These are phyloP conservation scores for Leptopilina clavipes DNA, from an alignment of 1,140 invertebrate species.

Conservation along the genomic window DNA sequence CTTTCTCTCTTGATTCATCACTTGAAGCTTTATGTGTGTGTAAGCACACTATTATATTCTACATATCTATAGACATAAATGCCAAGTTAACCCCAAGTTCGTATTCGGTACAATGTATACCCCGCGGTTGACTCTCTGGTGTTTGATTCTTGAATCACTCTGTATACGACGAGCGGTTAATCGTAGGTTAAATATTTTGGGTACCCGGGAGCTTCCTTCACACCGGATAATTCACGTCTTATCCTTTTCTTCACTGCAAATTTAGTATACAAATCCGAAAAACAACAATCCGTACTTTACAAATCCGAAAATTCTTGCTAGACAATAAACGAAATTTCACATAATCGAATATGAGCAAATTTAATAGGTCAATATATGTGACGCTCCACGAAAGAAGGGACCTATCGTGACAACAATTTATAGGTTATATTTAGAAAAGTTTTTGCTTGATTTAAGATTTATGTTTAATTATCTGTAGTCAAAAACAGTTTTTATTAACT, in stretches of 20 bases:
- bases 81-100: slow-evolving; percentile 58
- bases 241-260: slow-evolving; percentile 10
- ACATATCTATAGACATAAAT: slow-evolving; percentile 48
- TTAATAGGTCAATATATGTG: too few relatives aligned
- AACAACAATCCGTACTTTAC: too few relatives aligned
- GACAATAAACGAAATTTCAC: too few relatives aligned
- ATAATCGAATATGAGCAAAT: too few relatives aligned
- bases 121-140: slow-evolving; percentile 71
- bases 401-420: too few relatives aligned
- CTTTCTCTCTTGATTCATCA: slow-evolving; percentile 12
- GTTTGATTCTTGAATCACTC: slow-evolving; percentile 75
- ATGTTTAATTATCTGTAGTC: too few relatives aligned
- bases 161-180: slow-evolving; percentile 70
- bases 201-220: slow-evolving; percentile 41
- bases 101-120: slow-evolving; percentile 72
- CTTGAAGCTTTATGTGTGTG: slow-evolving; percentile 36
- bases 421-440: too few relatives aligned
- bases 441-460: too few relatives aligned
- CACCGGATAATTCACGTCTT: slow-evolving; percentile 9
- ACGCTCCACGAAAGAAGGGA: too few relatives aligned
- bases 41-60: slow-evolving; percentile 52
- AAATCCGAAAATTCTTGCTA: too few relatives aligned
- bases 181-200: slow-evolving; percentile 74
- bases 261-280: too few relatives aligned
- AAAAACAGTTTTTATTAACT: too few relatives aligned